Conservation (phyloP, 2,888 invertebrate genomes). For the Coleophora deauratella region DNA sequence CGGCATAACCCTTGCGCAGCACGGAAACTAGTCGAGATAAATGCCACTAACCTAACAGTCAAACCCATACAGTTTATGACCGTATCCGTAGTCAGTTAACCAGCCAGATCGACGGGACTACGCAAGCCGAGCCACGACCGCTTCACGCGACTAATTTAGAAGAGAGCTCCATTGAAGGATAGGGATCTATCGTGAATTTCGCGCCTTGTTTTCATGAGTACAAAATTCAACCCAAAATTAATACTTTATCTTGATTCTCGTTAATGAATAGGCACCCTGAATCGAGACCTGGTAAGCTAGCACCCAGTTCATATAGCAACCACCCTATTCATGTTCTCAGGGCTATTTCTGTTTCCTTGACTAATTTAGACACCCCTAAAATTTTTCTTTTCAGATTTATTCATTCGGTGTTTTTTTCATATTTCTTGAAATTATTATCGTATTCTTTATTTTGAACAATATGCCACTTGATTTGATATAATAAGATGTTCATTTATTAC, state of each 20-base stretch:
- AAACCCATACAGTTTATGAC: too few species aligned
- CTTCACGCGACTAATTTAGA: too few species aligned
- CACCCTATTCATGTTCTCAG: conserved; percentile 45
- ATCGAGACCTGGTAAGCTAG: conserved; percentile 40
- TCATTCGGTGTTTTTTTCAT: neutral
- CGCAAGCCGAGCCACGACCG: too few species aligned
- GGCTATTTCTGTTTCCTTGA: conserved; percentile 23
- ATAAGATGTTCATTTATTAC: conserved; percentile 1
- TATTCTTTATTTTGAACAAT: neutral
- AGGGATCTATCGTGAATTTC: too few species aligned
- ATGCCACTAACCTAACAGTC: too few species aligned
- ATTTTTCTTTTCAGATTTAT: neutral
- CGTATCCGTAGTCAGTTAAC: too few species aligned
- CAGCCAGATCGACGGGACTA: too few species aligned
- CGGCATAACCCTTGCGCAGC: too few species aligned
- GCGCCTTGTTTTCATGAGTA: too few species aligned
- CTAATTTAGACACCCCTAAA: conserved; percentile 30
- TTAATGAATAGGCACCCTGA: conserved; percentile 57
- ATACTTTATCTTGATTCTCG: conserved; percentile 42
- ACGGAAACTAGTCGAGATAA: too few species aligned
- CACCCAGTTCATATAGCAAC: conserved; percentile 61
- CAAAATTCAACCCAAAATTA: conserved; percentile 23
- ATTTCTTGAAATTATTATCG: too few species aligned
- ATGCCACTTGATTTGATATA: neutral
- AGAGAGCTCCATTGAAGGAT: too few species aligned